Evolutionary conservation across 35 echinoderm and acorn worm species (phyloP).

Genomic region (Apostichopus japonicus): DNA sequence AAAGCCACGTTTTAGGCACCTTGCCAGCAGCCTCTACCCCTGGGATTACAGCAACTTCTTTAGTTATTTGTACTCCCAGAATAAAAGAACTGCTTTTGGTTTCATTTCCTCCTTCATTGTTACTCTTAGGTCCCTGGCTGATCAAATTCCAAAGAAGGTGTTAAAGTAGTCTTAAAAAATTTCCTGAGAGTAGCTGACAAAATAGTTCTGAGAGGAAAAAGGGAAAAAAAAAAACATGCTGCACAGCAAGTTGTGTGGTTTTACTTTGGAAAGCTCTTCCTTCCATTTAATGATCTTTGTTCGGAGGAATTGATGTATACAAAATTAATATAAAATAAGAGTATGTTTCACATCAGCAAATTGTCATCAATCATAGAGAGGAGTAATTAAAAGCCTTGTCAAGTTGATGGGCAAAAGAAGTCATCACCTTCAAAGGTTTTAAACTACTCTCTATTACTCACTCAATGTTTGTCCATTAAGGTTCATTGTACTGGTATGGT

Average conservation of each 20-base stretch:
- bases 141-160: constrained; percentile 22
- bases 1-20: constrained; percentile 7
- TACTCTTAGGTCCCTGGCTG: neutral
- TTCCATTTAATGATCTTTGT: neutral
- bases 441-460: no score
- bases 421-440: no score
- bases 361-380: neutral
- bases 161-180: constrained; percentile 9
- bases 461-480: no score
- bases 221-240: neutral
- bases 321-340: neutral
- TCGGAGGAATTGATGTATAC: neutral
- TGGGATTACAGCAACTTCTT: constrained; percentile 12
- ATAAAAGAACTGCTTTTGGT: constrained; percentile 6
- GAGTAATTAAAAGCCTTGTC: neutral
- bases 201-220: neutral
- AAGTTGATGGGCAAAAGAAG: neutral
- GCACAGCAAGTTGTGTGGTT: neutral
- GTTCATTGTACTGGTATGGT: no score
- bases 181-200: neutral
- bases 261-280: neutral
- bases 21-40: constrained; percentile 3
- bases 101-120: constrained; percentile 16
- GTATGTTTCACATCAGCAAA: neutral
- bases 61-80: neutral